A percentile compares a stretch with the other conserved stretches of the same genome.
These are phyloP conservation scores for Myathropa florea DNA, from an alignment of 2,888 invertebrate species.

Conservation along the genomic window DNA sequence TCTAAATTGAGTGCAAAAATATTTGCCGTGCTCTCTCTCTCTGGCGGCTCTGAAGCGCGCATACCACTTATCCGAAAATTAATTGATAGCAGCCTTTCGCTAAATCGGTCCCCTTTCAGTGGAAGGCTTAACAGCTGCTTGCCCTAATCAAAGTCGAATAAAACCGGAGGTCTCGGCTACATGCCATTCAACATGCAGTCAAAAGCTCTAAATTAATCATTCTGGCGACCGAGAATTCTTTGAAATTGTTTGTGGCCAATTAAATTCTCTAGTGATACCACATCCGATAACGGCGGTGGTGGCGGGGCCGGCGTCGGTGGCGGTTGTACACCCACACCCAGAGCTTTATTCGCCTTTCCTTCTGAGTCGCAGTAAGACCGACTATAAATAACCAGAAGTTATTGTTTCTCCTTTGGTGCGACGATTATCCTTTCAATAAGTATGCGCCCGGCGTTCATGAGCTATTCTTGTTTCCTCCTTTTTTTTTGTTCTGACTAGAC, in stretches of 20 bases:
- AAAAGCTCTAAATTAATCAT: constrained; percentile 60
- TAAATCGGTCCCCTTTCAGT: constrained; percentile 36
- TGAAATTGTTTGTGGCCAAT: constrained; percentile 51
- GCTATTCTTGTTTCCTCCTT: not conserved
- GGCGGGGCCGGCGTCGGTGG: not conserved
- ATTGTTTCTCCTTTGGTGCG: constrained; percentile 54
- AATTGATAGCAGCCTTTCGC: constrained; percentile 39
- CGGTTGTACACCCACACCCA: not conserved
- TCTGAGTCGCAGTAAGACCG: constrained; percentile 26
- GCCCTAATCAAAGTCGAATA: constrained; percentile 49
- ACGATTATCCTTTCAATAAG: constrained; percentile 68
- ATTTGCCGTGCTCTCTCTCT: constrained; percentile 9
- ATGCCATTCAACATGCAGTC: constrained; percentile 32
- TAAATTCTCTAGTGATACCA: constrained; percentile 44
- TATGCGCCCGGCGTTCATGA: constrained; percentile 27
- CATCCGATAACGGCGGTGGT: constrained; percentile 3
- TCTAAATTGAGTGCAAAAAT: constrained; percentile 61
- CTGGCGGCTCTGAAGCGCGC: not conserved
- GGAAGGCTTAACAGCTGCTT: constrained; percentile 28
- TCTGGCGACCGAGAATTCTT: constrained; percentile 38
- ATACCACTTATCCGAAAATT: constrained; percentile 28
- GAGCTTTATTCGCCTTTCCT: constrained; percentile 9
- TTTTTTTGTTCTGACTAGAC: not conserved
- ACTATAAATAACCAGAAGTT: constrained; percentile 63
- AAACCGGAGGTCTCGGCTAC: constrained; percentile 8